Base-by-base conservation (phyloP, 2,113 vertebrate species). In the Egretta garzetta region DNA sequence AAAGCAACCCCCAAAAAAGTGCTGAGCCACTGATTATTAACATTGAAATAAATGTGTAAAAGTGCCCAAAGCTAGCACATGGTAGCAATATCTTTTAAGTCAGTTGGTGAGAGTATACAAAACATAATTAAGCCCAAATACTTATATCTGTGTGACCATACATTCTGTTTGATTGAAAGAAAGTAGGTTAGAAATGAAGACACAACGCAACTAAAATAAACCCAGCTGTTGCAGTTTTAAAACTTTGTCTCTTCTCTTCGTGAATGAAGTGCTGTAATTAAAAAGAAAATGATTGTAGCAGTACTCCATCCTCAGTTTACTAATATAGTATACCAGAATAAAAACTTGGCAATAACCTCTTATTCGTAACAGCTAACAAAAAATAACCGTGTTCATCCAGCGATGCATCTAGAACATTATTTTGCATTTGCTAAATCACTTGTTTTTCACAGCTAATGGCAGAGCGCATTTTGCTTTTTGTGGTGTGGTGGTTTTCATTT, bases 41-140 rank as follows among this genome's bases (percentile, higher is more conserved):
- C 98, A 98, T 98, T 98, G 98, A 99, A 98, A 96, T 97, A 98
- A 98, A 98, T 98, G 98, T 99, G 99, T 98, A 98, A 98, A 99
- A 98, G 98, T 99, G 99, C 98, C 98, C 98, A 97, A 98, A 98
- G 98, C 98, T 96, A 97, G 96, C 98, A 97, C 93, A 96, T 96
- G 96, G 96, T 94, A 96, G 98, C 96, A 98, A 80, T 98, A 98
- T 97, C 97, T 96, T 98, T 98, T 98, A 98, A 99, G 97, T 98
- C 96, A 98, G 98, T 98, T 98, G 98, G 98, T 98, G 98, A 98
- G 98, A 98, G 98, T 98, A 98, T 97, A 98, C 98, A 97, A 97
- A 98, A 98, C 97, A 97, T 97, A 98, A 96, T 98, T 98, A 97
- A 97, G 96, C 96, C 95, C 96, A 97, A 97, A 97, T 97, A 97